Evolutionary conservation across 1,140 invertebrate genomes (phyloP).

Genomic region (Drosophila saltans): DNA sequence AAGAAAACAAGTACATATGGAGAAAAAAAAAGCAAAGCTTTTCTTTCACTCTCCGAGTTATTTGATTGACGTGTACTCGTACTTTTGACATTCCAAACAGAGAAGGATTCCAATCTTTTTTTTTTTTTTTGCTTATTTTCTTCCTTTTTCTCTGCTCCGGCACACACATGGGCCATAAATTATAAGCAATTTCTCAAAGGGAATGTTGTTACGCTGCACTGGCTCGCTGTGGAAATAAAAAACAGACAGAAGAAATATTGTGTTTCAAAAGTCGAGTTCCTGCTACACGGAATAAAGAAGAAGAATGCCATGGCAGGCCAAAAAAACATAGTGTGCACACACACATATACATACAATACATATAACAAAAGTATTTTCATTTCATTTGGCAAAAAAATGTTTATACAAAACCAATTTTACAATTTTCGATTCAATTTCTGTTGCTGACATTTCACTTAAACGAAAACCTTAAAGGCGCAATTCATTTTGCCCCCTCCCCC

Average conservation of each 20-base stretch:
- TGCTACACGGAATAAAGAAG: conserved; percentile 22
- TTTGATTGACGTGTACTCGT: conserved; percentile 76
- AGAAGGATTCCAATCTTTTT: conserved; percentile 8
- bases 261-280: conserved; percentile 40
- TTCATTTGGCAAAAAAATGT: conserved; percentile 80
- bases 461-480: conserved; percentile 81
- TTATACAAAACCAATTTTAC: conserved; percentile 82
- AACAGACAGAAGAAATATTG: conserved; percentile 76
- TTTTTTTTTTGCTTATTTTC: conserved; percentile 4
- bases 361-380: conserved; percentile 79
- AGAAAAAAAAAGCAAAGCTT: conserved; percentile 21
- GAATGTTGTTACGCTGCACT: conserved; percentile 20
- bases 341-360: background rate
- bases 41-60: conserved; percentile 33
- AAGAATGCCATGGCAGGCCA: conserved; percentile 43
- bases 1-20: conserved; percentile 6
- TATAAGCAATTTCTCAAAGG: conserved; percentile 53
- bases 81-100: conserved; percentile 63
- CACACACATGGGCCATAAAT: conserved; percentile 65
- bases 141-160: conserved; percentile 19
- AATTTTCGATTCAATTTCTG: conserved; percentile 82
- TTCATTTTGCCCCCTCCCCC: conserved; percentile 50
- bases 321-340: background rate
- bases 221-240: conserved; percentile 57
- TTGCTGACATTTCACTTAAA: conserved; percentile 81